phyloP scores from a whole-genome alignment of 1,140 invertebrate species.

The Apis laboriosa region DNA sequence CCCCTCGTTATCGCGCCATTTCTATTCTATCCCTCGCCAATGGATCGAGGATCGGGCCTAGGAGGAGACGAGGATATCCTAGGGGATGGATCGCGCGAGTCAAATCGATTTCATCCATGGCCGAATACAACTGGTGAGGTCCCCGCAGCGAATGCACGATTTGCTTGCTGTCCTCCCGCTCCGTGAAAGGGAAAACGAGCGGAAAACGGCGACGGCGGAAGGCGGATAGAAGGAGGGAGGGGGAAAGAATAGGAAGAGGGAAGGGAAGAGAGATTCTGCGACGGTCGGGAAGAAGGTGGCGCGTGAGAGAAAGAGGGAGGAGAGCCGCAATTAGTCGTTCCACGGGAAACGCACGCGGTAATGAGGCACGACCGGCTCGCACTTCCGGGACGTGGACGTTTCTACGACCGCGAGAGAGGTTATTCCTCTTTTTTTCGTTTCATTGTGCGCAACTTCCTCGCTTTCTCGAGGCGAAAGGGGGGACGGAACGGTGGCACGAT shows the following conservation, averaged over 20 bases:
- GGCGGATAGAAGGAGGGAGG: not conserved
- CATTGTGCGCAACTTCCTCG: conserved; percentile 29
- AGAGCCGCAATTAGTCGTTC: conserved; percentile 66
- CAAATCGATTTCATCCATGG: conserved; percentile 63
- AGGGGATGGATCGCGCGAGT: conserved; percentile 27
- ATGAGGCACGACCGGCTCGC: conserved; percentile 64
- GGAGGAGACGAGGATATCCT: conserved; percentile 12
- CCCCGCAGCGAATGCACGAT: conserved; percentile 33
- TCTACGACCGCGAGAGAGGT: conserved; percentile 5
- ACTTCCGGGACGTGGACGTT: conserved; percentile 61
- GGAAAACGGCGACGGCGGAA: conserved; percentile 40
- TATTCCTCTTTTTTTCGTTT: conserved; percentile 29
- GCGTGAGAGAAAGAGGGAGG: conserved; percentile 17
- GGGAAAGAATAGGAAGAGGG: not conserved
- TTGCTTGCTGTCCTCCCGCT: conserved; percentile 21
- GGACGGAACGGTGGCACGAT: not conserved
- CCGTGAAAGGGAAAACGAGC: conserved; percentile 49
- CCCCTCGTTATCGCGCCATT: not conserved
- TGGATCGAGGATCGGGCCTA: not conserved
- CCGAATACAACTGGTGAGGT: conserved; percentile 2
- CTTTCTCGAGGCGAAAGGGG: conserved; percentile 8
- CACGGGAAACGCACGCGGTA: conserved; percentile 70
- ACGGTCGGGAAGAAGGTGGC: not conserved
- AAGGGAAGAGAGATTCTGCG: not conserved
- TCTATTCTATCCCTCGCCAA: not conserved